A percentile compares a stretch with the other conserved stretches of the same genome.
Evolutionary conservation across 1,140 invertebrate species (phyloP).

Genomic region (Drosophila kohkoa): DNA sequence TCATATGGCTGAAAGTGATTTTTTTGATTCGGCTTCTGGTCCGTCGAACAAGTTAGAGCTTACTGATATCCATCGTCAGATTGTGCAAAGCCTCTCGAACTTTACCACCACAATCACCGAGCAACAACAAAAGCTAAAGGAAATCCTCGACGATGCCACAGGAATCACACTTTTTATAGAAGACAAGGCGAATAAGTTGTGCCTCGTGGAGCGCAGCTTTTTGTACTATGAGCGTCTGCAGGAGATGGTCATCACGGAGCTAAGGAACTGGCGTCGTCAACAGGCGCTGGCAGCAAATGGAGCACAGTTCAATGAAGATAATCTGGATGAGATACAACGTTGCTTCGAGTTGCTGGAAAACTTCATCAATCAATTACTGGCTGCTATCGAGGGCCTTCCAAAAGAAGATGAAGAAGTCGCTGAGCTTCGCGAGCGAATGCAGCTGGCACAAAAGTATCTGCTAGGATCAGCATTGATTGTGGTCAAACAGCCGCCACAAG

Average conservation of each 20-base stretch:
- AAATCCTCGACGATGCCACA: slow-evolving; percentile 51
- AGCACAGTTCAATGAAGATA: slow-evolving; percentile 89
- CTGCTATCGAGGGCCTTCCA: slow-evolving; percentile 54
- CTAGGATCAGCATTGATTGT: slow-evolving; percentile 98
- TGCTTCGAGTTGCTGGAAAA: slow-evolving; percentile 95
- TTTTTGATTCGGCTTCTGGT: slow-evolving; percentile 18
- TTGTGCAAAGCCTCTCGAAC: slow-evolving; percentile 50
- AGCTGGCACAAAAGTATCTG: slow-evolving; percentile 87
- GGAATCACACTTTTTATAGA: slow-evolving; percentile 41
- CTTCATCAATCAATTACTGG: slow-evolving; percentile 52
- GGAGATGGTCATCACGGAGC: slow-evolving; percentile 93
- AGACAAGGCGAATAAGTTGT: slow-evolving; percentile 51
- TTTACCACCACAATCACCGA: slow-evolving; percentile 46
- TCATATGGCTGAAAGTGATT: slow-evolving; percentile 57
- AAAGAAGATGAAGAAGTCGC: slow-evolving; percentile 88
- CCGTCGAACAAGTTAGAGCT: slow-evolving; percentile 51
- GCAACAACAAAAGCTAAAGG: slow-evolving; percentile 27
- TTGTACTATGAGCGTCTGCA: slow-evolving; percentile 88
- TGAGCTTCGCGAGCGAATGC: slow-evolving; percentile 88
- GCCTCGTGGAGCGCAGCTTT: slow-evolving; percentile 50
- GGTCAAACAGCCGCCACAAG: slow-evolving; percentile 98
- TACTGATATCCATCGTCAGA: slow-evolving; percentile 59
- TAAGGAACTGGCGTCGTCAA: slow-evolving; percentile 97
- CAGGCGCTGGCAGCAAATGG: slow-evolving; percentile 97
- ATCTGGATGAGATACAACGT: slow-evolving; percentile 94